These are phyloP conservation scores for Argynnis bischoffii DNA, from an alignment of 2,888 invertebrate species.

Conservation along the genomic window DNA sequence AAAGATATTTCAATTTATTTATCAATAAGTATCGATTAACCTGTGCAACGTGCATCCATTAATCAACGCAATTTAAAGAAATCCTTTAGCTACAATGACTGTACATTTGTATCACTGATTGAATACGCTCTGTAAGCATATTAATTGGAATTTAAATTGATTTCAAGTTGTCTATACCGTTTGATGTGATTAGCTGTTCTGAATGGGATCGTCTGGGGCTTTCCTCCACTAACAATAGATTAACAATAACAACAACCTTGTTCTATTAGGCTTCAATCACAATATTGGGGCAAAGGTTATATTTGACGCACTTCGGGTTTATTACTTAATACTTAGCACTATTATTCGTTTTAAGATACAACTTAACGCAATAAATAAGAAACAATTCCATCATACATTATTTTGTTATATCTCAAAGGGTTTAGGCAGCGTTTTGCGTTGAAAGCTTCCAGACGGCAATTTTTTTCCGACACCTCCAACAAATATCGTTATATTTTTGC, in stretches of 20 bases:
- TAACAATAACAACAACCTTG: constrained; percentile 67
- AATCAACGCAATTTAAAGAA: background rate
- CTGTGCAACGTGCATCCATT: background rate
- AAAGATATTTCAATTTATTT: too few species aligned
- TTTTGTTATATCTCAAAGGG: too few species aligned
- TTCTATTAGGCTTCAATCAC: constrained; percentile 67
- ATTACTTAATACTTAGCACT: constrained; percentile 7
- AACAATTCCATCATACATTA: too few species aligned
- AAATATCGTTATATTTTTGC: too few species aligned
- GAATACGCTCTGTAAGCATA: constrained; percentile 20
- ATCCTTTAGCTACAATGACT: background rate
- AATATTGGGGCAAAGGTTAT: constrained; percentile 76
- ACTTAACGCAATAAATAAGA: constrained; percentile 3
- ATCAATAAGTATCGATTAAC: too few species aligned
- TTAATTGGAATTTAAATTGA: constrained; percentile 19
- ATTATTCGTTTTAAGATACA: constrained; percentile 17
- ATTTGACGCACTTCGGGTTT: constrained; percentile 42
- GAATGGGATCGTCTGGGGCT: constrained; percentile 29
- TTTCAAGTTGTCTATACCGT: constrained; percentile 13
- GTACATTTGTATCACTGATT: background rate
- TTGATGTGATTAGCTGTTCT: constrained; percentile 24
- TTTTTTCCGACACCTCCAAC: too few species aligned
- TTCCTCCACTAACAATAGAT: constrained; percentile 53
- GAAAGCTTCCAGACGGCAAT: too few species aligned
- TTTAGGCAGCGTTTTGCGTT: too few species aligned